Conservation (phyloP, 2,797 vertebrate genomes). For the Molothrus ater region DNA sequence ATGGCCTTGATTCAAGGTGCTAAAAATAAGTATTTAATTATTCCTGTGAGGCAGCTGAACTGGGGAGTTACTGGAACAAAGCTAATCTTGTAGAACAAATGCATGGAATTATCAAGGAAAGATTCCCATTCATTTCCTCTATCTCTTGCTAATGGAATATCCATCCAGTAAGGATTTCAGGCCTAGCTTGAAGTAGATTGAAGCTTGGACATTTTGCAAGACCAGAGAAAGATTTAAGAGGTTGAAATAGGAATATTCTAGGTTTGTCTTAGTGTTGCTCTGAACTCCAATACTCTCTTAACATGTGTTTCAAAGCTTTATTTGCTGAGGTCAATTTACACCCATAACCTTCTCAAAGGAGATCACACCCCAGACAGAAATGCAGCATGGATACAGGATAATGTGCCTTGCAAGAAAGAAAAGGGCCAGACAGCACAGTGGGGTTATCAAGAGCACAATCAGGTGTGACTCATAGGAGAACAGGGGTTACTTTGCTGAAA, state of each 20-base stretch:
- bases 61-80: not conserved
- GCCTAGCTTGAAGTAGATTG: not conserved
- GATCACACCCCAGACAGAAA: not conserved
- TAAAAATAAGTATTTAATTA: not conserved
- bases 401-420: not conserved
- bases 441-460: not conserved
- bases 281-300: not conserved
- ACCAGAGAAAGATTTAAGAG: not conserved
- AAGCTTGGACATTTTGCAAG: not conserved
- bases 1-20: not conserved
- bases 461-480: not conserved
- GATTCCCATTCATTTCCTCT: not conserved
- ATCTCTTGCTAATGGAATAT: not conserved
- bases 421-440: not conserved
- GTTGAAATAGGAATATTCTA: not conserved
- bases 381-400: not conserved
- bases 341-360: not conserved
- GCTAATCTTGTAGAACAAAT: not conserved
- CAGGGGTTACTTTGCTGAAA: not conserved
- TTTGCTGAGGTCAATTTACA: not conserved
- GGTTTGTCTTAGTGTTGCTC: not conserved
- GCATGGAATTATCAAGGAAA: not conserved
- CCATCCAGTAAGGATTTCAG: not conserved
- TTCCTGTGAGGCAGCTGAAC: not conserved
- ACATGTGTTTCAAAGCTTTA: not conserved